Evolutionary conservation across 2,797 vertebrate species (phyloP).

Genomic region (Dendrocincla fuliginosa): DNA sequence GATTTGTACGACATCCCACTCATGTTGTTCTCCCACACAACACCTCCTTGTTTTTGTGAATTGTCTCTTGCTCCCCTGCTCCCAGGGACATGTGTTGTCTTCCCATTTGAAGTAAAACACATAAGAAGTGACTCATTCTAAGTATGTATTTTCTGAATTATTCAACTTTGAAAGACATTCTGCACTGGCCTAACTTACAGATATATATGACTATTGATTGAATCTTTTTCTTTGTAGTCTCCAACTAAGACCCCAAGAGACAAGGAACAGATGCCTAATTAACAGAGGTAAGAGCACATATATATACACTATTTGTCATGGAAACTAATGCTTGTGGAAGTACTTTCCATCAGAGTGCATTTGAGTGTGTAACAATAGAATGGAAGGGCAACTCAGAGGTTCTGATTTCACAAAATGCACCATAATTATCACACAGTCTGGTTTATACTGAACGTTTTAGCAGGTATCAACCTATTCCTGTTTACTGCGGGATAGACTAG

Average conservation of each 20-base stretch:
- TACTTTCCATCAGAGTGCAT: neutral
- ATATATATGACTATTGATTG: neutral
- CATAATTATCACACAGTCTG: neutral
- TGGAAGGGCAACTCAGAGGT: neutral
- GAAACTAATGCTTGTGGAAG: neutral
- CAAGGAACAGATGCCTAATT: conserved; percentile 41
- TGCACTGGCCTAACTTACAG: neutral
- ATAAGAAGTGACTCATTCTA: neutral
- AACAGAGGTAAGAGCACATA: conserved; percentile 55
- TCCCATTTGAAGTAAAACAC: neutral
- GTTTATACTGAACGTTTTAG: neutral
- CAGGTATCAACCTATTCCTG: neutral
- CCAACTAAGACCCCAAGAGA: conserved; percentile 13
- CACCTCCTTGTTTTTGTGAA: neutral
- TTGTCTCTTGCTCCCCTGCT: neutral
- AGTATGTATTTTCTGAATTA: neutral
- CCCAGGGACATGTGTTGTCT: neutral
- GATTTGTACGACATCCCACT: neutral
- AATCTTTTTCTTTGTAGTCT: conserved; percentile 42
- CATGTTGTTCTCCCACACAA: neutral
- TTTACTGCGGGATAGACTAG: neutral
- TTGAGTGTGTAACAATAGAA: neutral
- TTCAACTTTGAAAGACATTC: neutral
- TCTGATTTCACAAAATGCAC: neutral
- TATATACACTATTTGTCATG: neutral